Evolutionary conservation across 2,113 vertebrate species (phyloP).

Genomic region (Platichthys stellatus): DNA sequence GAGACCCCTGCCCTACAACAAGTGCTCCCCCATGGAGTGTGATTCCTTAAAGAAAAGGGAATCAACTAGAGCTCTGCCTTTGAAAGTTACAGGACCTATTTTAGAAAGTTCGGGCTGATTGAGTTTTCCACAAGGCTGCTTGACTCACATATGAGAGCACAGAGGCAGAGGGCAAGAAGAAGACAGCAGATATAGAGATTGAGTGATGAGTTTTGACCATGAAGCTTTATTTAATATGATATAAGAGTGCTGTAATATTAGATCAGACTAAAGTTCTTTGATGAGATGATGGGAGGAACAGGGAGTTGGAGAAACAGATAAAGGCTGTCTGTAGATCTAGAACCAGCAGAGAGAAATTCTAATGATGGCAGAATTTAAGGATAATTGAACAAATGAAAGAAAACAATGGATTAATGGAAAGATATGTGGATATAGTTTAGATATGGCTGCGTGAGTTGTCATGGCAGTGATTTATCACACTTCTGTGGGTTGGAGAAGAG

Average conservation of each 20-base stretch:
- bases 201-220: not conserved
- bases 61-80: too few species aligned
- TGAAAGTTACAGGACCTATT: too few species aligned
- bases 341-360: not conserved
- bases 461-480: conserved; percentile 7
- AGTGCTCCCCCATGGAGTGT: too few species aligned
- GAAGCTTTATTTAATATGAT: conserved; percentile 29
- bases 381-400: not conserved
- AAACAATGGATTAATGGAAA: conserved; percentile 3
- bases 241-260: conserved; percentile 32
- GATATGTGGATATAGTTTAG: not conserved
- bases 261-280: conserved; percentile 27
- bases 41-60: too few species aligned
- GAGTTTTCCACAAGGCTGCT: too few species aligned
- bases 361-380: conserved; percentile 9
- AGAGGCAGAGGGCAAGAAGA: too few species aligned
- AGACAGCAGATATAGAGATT: too few species aligned
- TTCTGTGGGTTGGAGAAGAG: conserved; percentile 5
- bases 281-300: conserved; percentile 20
- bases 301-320: not conserved
- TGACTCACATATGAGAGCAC: too few species aligned
- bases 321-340: conserved; percentile 5
- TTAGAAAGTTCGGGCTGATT: too few species aligned
- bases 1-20: too few species aligned
- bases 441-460: not conserved